A percentile compares a stretch with the other conserved stretches of the same genome.
These are phyloP conservation scores for Drosophila oshimai DNA, from an alignment of 1,140 invertebrate genomes.

Conservation along the genomic window DNA sequence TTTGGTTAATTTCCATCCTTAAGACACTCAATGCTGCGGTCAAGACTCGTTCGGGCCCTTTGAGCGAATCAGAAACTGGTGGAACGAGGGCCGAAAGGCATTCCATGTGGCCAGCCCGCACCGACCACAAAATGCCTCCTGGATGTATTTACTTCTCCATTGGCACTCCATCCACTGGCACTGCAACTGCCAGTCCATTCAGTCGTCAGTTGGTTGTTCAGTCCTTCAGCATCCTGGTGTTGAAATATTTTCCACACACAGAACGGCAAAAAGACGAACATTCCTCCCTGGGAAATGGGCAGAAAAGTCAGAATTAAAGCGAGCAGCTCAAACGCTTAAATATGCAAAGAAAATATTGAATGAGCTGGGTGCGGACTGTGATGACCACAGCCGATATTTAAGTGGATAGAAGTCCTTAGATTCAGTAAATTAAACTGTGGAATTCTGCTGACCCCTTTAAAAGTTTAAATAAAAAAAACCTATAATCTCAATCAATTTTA, in stretches of 20 bases:
- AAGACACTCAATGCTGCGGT: constrained; percentile 77
- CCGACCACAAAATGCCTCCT: constrained; percentile 63
- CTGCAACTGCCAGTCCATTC: constrained; percentile 30
- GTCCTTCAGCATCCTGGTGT: constrained; percentile 7
- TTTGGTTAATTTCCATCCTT: constrained; percentile 76
- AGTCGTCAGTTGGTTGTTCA: constrained; percentile 11
- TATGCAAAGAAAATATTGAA: constrained; percentile 24
- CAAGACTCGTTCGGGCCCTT: constrained; percentile 22
- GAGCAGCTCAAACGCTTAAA: constrained; percentile 21
- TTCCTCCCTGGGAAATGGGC: background rate
- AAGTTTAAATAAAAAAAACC: background rate
- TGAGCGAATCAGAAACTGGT: constrained; percentile 28
- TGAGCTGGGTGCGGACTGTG: background rate
- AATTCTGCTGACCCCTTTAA: background rate
- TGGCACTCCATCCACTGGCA: background rate
- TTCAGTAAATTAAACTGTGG: constrained; percentile 2
- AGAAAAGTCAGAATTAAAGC: background rate
- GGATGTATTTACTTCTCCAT: constrained; percentile 14
- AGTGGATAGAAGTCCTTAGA: background rate
- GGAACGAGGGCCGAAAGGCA: constrained; percentile 52
- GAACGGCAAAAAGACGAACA: constrained; percentile 11
- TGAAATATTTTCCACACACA: constrained; percentile 39
- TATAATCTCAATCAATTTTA: background rate
- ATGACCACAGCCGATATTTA: constrained; percentile 12
- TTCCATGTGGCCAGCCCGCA: constrained; percentile 56